phyloP scores from a whole-genome alignment of 2,113 vertebrate genomes.

The Channa maculata region DNA sequence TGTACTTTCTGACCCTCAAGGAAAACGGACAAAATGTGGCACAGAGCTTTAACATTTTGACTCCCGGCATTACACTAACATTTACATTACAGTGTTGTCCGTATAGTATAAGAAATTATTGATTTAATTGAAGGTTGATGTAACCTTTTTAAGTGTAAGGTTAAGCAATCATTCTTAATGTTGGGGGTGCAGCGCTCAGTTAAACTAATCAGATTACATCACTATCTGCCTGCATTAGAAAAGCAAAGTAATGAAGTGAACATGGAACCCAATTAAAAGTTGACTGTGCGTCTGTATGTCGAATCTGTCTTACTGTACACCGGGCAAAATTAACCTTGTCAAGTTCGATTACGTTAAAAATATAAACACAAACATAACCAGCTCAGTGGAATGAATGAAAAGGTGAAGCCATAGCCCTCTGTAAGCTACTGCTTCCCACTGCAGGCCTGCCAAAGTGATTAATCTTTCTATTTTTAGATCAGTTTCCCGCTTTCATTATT shows the following conservation, averaged over 20 bases:
- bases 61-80: slow-evolving; percentile 60
- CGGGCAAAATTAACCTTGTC: slow-evolving; percentile 75
- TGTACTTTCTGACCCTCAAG: slow-evolving; percentile 71
- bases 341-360: slow-evolving; percentile 60
- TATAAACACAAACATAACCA: slow-evolving; percentile 26
- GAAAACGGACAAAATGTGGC: slow-evolving; percentile 70
- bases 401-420: slow-evolving; percentile 46
- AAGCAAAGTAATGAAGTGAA: slow-evolving; percentile 69
- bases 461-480: slow-evolving; percentile 74
- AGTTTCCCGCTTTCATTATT: slow-evolving; percentile 56
- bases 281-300: slow-evolving; percentile 55
- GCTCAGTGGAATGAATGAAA: slow-evolving; percentile 37
- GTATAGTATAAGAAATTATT: slow-evolving; percentile 32
- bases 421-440: slow-evolving; percentile 36
- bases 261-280: slow-evolving; percentile 69
- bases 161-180: slow-evolving; percentile 76
- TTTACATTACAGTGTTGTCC: slow-evolving; percentile 39
- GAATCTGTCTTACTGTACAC: slow-evolving; percentile 63
- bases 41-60: slow-evolving; percentile 58
- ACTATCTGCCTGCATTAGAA: slow-evolving; percentile 56
- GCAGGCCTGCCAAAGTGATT: slow-evolving; percentile 46
- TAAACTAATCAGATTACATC: slow-evolving; percentile 77
- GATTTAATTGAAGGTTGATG: slow-evolving; percentile 76
- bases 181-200: slow-evolving; percentile 50
- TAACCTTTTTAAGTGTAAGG: slow-evolving; percentile 76